Percentiles rank a stretch among this genome's conserved stretches.
Conservation (phyloP, 2,888 invertebrate genomes). For the Rutpela maculata region DNA sequence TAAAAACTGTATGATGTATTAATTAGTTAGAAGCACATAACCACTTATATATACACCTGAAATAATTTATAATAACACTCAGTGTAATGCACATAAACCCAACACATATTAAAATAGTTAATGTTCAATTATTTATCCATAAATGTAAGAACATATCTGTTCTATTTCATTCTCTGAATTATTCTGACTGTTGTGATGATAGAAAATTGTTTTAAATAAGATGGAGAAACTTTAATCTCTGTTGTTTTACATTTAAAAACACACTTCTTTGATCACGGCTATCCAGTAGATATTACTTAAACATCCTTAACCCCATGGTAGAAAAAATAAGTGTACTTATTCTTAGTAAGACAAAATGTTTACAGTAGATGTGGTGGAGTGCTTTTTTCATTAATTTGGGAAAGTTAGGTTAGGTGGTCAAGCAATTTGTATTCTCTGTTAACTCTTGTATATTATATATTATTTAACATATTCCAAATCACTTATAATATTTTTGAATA, state of each 20-base stretch:
- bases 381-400: not conserved
- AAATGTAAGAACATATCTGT: not conserved
- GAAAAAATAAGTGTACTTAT: too few relatives aligned
- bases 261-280: too few relatives aligned
- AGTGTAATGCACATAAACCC: not conserved
- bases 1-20: not conserved
- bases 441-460: conserved; percentile 3
- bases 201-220: too few relatives aligned
- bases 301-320: too few relatives aligned
- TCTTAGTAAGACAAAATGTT: too few relatives aligned
- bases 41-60: not conserved
- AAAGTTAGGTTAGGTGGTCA: conserved; percentile 6
- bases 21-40: not conserved
- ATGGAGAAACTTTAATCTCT: too few relatives aligned
- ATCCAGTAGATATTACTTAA: too few relatives aligned
- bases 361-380: not conserved
- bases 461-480: conserved; percentile 17
- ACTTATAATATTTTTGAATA: conserved; percentile 1
- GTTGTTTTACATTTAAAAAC: too few relatives aligned
- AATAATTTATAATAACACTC: not conserved
- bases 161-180: not conserved
- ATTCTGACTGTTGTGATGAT: not conserved
- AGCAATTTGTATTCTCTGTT: not conserved
- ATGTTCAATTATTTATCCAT: not conserved
- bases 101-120: not conserved